Percentiles rank a stretch among this genome's conserved stretches.
These are phyloP conservation scores for Dicerorhinus sumatrensis DNA, from an alignment of 2,113 vertebrate genomes.

Conservation along the genomic window DNA sequence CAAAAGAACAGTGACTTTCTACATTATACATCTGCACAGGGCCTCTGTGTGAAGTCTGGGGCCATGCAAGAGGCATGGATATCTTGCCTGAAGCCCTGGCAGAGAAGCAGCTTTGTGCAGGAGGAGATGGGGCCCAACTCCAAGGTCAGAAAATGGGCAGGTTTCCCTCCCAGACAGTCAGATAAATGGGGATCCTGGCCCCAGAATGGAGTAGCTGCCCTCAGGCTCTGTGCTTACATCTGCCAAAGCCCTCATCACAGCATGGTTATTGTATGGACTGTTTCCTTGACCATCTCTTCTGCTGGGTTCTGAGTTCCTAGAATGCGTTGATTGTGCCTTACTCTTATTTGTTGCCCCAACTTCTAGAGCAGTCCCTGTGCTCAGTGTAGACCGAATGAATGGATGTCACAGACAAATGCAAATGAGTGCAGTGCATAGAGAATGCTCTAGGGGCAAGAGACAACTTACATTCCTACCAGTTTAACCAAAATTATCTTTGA, in stretches of 20 bases:
- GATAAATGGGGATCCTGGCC: background rate
- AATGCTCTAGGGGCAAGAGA: background rate
- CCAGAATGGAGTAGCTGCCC: background rate
- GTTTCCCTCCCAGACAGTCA: too few species aligned
- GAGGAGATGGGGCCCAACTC: background rate
- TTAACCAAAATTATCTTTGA: background rate
- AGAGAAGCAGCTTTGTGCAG: background rate
- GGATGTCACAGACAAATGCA: background rate
- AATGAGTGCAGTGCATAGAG: background rate
- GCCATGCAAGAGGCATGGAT: rapidly evolving
- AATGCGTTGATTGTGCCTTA: background rate
- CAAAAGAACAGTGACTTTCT: background rate
- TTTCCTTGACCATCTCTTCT: background rate
- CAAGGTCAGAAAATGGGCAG: background rate
- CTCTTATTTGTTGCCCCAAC: background rate
- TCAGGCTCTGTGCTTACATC: too few species aligned
- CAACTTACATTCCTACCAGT: background rate
- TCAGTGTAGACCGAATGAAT: background rate
- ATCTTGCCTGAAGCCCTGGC: background rate
- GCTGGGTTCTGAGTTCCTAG: background rate
- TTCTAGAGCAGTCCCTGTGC: background rate
- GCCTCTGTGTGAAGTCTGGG: background rate
- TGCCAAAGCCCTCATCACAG: background rate
- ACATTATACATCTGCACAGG: background rate
- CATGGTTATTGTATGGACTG: rapidly evolving